Evolutionary conservation across 2,113 vertebrate genomes (phyloP), one percentile per base, ranked within the genome.

Genomic region (Semnornis frantzii): DNA sequence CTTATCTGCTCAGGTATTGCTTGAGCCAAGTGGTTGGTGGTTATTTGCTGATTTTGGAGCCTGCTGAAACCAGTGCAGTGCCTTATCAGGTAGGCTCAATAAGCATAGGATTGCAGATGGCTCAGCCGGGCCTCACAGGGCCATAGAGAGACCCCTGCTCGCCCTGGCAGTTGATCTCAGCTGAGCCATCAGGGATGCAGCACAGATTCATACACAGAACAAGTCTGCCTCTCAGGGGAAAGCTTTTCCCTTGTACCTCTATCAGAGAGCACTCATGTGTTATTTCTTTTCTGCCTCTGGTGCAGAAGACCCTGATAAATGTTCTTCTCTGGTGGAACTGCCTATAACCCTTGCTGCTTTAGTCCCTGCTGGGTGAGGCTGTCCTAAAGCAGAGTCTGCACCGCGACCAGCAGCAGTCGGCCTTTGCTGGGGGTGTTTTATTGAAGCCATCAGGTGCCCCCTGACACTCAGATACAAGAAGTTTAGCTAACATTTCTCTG

Each of bases 1-100:
- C 6, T 59, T 88, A 18, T 86, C 72, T 84, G n/a, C 73, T 85
- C 21, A 57, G 25, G 21, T 85, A 27, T 55, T 80, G 14, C 73
- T 85, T 89, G 50, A 24, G 63, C 72, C 37, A 74, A 37, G 23
- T 83, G 24, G 14, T 81, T 66, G 20, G 70, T 89, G 79, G 20
- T 85, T 88, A 70, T 74, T 93, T 94, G 72, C 79, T 91, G n/a
- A 46, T 94, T 90, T 83, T 66, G 75, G 87, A 88, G 85, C 27
- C 72, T 92, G 65, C 58, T 90, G 70, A 77, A 84, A 83, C 70
- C 66, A 65, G 30, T 59, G 39, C n/a, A 20, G 12, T 77, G 39
- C 48, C 65, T 83, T 81, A 72, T 83, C 85, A 81, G 80, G 33
- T 25, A 59, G 50, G 7, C 33, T 80, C 14, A 9, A 65, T 59